Evolutionary conservation across 2,113 vertebrate genomes (phyloP).

Genomic region (Equus quagga): DNA sequence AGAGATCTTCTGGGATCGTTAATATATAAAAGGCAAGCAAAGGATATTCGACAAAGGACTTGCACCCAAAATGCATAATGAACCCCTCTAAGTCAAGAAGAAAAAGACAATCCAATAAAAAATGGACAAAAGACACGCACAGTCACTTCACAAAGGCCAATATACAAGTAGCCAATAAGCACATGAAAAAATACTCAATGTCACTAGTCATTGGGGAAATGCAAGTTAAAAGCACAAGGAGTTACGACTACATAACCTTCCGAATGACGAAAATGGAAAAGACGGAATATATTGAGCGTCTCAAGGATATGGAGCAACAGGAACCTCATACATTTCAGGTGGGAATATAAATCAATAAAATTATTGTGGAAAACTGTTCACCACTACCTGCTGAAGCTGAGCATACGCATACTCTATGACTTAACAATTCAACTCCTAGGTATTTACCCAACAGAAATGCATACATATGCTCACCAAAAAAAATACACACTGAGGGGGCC

Average conservation of each 20-base stretch:
- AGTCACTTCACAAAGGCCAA: not conserved
- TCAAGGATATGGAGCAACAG: not conserved
- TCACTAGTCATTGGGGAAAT: not conserved
- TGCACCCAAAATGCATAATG: not conserved
- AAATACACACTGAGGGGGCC: not conserved
- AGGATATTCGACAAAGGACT: not conserved
- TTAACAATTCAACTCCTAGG: not conserved
- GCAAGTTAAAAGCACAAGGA: not conserved
- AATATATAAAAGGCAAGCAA: not conserved
- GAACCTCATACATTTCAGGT: no score
- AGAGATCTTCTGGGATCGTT: not conserved
- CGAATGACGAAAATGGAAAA: not conserved
- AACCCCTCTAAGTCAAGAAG: not conserved
- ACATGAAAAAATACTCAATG: not conserved
- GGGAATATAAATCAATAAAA: not conserved
- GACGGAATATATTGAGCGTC: not conserved
- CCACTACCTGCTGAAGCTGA: no score
- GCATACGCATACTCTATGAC: not conserved
- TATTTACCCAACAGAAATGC: not conserved
- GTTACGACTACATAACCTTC: fast-evolving
- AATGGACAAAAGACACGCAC: no score
- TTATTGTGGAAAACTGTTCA: not conserved
- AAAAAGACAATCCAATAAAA: not conserved
- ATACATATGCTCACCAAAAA: not conserved
- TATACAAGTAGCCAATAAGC: not conserved